Evolutionary conservation across 2,888 invertebrate species (phyloP).

Genomic region (Synanthedon tipuliformis): DNA sequence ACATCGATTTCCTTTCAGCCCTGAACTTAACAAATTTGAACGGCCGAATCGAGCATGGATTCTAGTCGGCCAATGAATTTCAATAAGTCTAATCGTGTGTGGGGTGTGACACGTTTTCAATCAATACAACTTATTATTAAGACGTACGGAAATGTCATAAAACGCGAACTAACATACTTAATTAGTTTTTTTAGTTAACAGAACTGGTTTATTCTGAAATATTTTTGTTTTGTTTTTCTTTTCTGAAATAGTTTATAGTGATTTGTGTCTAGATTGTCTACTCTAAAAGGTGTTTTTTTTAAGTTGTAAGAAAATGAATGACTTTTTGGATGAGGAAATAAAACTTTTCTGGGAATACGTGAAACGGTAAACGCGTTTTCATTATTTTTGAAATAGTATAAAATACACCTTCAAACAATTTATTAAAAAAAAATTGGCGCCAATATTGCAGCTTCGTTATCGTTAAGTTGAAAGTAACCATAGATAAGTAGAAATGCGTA

Average conservation of each 20-base stretch:
- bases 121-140: neutral
- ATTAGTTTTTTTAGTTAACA: too few species aligned
- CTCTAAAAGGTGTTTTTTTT: too few species aligned
- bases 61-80: constrained; percentile 26
- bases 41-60: constrained; percentile 19
- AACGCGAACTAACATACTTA: too few species aligned
- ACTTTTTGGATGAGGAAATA: constrained; percentile 47
- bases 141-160: too few species aligned
- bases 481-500: too few species aligned
- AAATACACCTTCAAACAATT: neutral
- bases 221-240: too few species aligned
- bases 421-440: too few species aligned
- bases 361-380: constrained; percentile 40
- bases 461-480: too few species aligned
- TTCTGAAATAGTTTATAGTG: too few species aligned
- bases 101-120: neutral
- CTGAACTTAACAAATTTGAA: constrained; percentile 38
- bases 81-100: neutral
- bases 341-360: constrained; percentile 61
- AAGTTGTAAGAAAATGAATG: constrained; percentile 24
- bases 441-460: too few species aligned
- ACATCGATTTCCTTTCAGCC: constrained; percentile 55
- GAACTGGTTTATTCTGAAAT: too few species aligned
- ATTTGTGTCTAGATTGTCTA: too few species aligned
- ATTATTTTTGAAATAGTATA: neutral